phyloP scores from a whole-genome alignment of 1,140 invertebrate species.

The Pogonomyrmex barbatus region DNA sequence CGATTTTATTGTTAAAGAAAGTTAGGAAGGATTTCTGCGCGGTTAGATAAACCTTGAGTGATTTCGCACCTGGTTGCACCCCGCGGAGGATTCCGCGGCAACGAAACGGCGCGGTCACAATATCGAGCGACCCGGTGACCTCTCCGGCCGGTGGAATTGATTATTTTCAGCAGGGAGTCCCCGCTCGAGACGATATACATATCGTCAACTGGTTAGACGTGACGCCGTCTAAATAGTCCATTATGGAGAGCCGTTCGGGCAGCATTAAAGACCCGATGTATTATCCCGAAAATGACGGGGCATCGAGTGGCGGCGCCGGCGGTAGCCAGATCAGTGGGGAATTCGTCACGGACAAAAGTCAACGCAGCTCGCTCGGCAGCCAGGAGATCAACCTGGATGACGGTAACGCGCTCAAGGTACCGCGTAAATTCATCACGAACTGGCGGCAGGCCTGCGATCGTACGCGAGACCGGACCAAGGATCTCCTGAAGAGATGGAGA shows the following conservation, averaged over 20 bases:
- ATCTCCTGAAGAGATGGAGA: slow-evolving; percentile 89
- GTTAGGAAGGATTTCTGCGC: too few relatives aligned
- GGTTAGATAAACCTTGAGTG: too few relatives aligned
- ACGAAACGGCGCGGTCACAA: slow-evolving; percentile 50
- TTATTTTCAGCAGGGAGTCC: slow-evolving; percentile 71
- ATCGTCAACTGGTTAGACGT: slow-evolving; percentile 23
- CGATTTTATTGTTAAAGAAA: too few relatives aligned
- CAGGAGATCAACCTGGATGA: slow-evolving; percentile 76
- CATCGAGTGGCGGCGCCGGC: slow-evolving; percentile 21
- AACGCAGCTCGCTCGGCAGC: slow-evolving; percentile 76
- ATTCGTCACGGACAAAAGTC: slow-evolving; percentile 45
- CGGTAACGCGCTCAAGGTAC: slow-evolving; percentile 86
- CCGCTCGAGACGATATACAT: slow-evolving; percentile 53
- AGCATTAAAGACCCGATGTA: slow-evolving; percentile 77
- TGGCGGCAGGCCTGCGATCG: slow-evolving; percentile 90
- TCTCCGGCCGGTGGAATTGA: slow-evolving; percentile 70
- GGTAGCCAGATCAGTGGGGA: background rate
- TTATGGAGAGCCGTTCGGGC: slow-evolving; percentile 75
- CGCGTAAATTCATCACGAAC: slow-evolving; percentile 89
- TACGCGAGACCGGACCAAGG: slow-evolving; percentile 90
- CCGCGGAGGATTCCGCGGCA: slow-evolving; percentile 24
- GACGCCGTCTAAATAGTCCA: slow-evolving; percentile 65
- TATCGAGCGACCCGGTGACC: slow-evolving; percentile 78
- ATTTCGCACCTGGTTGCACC: background rate
- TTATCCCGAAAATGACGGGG: slow-evolving; percentile 68